Evolutionary conservation across 2,113 vertebrate species (phyloP), one percentile per base, ranked within the genome.

Genomic region (Siniperca chuatsi): DNA sequence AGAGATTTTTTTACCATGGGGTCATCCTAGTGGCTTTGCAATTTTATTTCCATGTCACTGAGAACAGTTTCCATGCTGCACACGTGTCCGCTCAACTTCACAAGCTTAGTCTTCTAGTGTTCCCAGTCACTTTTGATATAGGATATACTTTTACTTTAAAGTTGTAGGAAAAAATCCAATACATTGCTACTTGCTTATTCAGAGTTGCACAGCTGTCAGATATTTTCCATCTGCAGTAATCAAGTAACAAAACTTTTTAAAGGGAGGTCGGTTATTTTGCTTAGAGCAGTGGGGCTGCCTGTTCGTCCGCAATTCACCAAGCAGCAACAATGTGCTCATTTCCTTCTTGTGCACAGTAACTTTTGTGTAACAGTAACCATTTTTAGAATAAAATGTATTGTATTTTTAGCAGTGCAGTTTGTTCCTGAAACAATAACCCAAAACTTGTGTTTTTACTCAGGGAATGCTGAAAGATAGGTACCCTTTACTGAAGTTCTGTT

Each of bases 181-280:
- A 48, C n/a, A 52, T 60, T 2, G 4, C 64, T 80, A 8, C 64
- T 74, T 85, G 55, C 44, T 78, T 77, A 20, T 83, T 78, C 68
- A 77, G 42, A 81, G 72, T 75, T 81, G 48, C 87, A 82, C 85
- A 87, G 88, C 87, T 93, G 84, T 92, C 66, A 79, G 87, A 91
- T 90, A 91, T 68, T 93, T 94, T 93, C 90, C 90, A 82, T 66
- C 29, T 84, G 70, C 82, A 52, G 89, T 91, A 83, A 90, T 82
- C 12, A 40, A 44, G 79, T 68, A 82, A 71, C 68, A 50, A 40
- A 71, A 65, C 23, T 40, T 58, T 75, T 42, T 15, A 13, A 46
- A 29, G 64, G 3, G 10, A 44, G 42, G 1, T 10, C 60, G 3
- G n/a, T 66, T 75, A 54, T 52, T 77, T 78, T 71, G 16, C 44